Percentiles rank a stretch among this genome's conserved stretches.
These are phyloP conservation scores for Erebia aethiops DNA, from an alignment of 2,888 invertebrate genomes.

Conservation along the genomic window DNA sequence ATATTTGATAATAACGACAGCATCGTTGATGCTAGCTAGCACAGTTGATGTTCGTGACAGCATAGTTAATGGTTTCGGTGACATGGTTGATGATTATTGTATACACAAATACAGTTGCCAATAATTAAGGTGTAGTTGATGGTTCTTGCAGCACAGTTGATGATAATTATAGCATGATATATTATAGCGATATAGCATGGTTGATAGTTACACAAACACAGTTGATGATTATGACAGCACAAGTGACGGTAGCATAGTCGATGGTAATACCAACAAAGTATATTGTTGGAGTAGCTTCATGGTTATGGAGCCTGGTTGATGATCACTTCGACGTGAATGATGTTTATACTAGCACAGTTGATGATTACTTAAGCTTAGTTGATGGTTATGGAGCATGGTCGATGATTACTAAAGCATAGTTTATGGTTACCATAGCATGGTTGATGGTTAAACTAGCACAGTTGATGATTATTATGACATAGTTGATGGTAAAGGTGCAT, in stretches of 20 bases:
- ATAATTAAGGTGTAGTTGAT: neutral
- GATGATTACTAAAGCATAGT: neutral
- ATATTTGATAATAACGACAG: conserved; percentile 15
- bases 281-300: neutral
- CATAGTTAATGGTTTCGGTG: neutral
- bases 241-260: neutral
- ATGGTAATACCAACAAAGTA: too few relatives aligned
- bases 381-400: neutral
- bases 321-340: conserved; percentile 16
- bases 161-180: too few relatives aligned
- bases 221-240: conserved; percentile 24
- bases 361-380: neutral
- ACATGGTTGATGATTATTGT: neutral
- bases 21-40: neutral
- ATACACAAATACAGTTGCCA: too few relatives aligned
- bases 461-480: neutral
- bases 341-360: neutral
- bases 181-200: too few relatives aligned
- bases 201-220: too few relatives aligned
- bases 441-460: neutral
- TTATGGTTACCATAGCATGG: neutral
- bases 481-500: neutral
- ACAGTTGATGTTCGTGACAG: neutral
- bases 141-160: neutral
- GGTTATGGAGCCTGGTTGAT: conserved; percentile 25